A percentile compares a stretch with the other conserved stretches of the same genome.
These are phyloP conservation scores for Fregata magnificens DNA, from an alignment of 2,113 vertebrate genomes.

Conservation along the genomic window DNA sequence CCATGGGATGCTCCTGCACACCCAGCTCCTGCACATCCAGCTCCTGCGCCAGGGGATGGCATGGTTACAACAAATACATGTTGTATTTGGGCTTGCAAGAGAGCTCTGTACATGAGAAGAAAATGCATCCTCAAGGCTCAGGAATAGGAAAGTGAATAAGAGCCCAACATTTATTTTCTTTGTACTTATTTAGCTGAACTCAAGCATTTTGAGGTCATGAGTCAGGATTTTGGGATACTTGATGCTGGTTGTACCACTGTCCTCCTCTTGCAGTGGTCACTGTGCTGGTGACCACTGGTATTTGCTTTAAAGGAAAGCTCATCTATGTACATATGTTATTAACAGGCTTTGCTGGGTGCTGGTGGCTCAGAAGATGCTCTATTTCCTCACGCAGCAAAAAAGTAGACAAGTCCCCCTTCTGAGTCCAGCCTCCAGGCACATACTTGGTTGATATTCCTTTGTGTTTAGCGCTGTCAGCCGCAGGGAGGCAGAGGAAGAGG, in stretches of 20 bases:
- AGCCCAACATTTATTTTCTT: background rate
- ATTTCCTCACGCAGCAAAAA: background rate
- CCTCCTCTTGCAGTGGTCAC: background rate
- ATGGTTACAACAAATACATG: fast-evolving
- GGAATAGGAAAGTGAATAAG: fast-evolving
- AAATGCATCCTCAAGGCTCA: background rate
- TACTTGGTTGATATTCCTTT: background rate
- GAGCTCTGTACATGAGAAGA: fast-evolving
- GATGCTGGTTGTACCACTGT: background rate
- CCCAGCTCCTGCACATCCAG: background rate
- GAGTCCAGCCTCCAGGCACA: background rate
- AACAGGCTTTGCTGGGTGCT: background rate
- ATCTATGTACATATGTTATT: background rate
- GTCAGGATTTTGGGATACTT: background rate
- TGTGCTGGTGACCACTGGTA: background rate
- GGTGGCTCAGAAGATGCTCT: background rate
- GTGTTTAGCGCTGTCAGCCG: background rate
- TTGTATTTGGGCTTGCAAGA: fast-evolving
- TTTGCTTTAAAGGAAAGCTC: background rate
- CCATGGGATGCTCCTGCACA: background rate
- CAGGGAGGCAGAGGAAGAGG: background rate
- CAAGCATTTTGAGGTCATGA: background rate
- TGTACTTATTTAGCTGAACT: background rate
- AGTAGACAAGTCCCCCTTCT: fast-evolving
- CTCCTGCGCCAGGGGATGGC: background rate